phyloP scores from a whole-genome alignment of 2,888 invertebrate species.

The Mythimna lalbum region DNA sequence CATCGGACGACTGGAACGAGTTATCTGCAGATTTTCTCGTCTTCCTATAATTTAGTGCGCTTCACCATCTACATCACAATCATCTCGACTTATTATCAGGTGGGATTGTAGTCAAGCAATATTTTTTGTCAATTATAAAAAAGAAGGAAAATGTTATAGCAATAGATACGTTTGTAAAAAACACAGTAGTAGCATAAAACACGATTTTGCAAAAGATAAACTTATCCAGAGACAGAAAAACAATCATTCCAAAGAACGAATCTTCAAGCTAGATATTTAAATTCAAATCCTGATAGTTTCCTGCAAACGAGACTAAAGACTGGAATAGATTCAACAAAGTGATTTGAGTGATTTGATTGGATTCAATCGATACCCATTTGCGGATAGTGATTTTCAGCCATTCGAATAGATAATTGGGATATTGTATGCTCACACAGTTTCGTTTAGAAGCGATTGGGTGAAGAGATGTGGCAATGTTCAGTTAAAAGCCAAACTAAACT shows the following conservation, averaged over 20 bases:
- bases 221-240: not conserved
- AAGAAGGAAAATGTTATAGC: no score
- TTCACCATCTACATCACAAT: no score
- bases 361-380: slow-evolving; percentile 51
- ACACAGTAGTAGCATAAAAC: not conserved
- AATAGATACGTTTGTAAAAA: no score
- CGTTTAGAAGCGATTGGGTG: not conserved
- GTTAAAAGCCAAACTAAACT: not conserved
- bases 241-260: not conserved
- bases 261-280: slow-evolving; percentile 18
- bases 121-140: no score
- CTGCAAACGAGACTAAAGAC: slow-evolving; percentile 29
- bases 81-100: no score
- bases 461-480: not conserved
- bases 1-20: no score
- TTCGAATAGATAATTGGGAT: slow-evolving; percentile 25
- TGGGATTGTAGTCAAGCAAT: no score
- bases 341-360: slow-evolving; percentile 42
- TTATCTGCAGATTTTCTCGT: no score
- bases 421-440: slow-evolving; percentile 29
- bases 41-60: no score
- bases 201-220: not conserved
- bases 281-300: slow-evolving; percentile 34
- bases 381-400: slow-evolving; percentile 30
- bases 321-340: slow-evolving; percentile 36